Evolutionary conservation across 2,888 invertebrate genomes (phyloP).

Genomic region (Glomeris marginata): DNA sequence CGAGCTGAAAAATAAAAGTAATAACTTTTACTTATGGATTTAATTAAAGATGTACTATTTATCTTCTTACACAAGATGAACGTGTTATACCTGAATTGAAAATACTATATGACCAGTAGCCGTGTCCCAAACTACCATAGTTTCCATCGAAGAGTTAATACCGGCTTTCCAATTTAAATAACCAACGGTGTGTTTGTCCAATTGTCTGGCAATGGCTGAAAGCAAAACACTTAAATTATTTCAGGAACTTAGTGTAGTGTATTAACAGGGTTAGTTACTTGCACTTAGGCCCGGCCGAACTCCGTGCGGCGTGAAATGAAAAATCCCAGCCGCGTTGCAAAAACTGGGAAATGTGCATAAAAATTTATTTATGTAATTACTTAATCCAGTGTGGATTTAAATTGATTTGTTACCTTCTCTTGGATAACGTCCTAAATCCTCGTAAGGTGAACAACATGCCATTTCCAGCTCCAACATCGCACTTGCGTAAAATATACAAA

Average conservation of each 20-base stretch:
- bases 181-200: constrained; percentile 75
- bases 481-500: constrained; percentile 14
- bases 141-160: constrained; percentile 54
- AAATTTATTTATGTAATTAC: constrained; percentile 1
- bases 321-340: constrained; percentile 54
- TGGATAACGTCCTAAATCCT: constrained; percentile 57
- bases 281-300: constrained; percentile 59
- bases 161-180: constrained; percentile 68
- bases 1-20: constrained; percentile 23
- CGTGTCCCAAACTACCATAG: constrained; percentile 62
- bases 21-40: not conserved
- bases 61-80: too few relatives aligned
- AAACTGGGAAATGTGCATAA: constrained; percentile 32
- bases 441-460: constrained; percentile 64
- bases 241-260: constrained; percentile 7
- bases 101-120: constrained; percentile 48
- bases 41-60: too few relatives aligned
- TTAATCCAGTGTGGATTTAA: constrained; percentile 4
- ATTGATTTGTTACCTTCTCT: constrained; percentile 33
- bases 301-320: constrained; percentile 63
- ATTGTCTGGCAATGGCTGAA: constrained; percentile 51
- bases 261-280: constrained; percentile 35
- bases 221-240: constrained; percentile 1
- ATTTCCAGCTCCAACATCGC: constrained; percentile 66
- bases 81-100: constrained; percentile 47